phyloP scores from a whole-genome alignment of 2,888 invertebrate species.

The Junonia oenone region DNA sequence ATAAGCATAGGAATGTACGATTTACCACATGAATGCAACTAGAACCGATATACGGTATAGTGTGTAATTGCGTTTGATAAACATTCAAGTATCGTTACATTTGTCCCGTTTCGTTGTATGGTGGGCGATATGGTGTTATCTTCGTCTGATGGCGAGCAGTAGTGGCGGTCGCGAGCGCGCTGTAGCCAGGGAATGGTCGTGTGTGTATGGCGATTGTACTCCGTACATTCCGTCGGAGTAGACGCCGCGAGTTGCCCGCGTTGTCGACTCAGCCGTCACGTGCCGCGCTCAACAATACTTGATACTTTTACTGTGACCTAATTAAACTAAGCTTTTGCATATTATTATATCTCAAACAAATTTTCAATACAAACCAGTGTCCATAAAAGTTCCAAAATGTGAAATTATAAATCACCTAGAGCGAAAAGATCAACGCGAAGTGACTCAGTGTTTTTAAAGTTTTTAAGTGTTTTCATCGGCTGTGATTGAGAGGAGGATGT shows the following conservation, averaged over 20 bases:
- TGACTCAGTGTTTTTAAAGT: conserved; percentile 62
- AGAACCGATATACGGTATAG: conserved; percentile 1
- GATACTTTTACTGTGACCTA: conserved; percentile 45
- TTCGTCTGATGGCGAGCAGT: conserved; percentile 36
- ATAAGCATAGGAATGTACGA: not conserved
- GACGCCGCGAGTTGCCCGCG: conserved; percentile 52
- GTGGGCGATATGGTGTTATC: conserved; percentile 44
- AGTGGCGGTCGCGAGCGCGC: conserved; percentile 32
- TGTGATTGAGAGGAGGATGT: conserved; percentile 60
- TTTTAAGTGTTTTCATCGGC: conserved; percentile 54
- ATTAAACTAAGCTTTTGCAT: conserved; percentile 28
- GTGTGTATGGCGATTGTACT: conserved; percentile 20
- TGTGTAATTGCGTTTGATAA: conserved; percentile 1
- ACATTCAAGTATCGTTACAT: not conserved
- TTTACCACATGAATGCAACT: not conserved
- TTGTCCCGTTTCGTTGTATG: conserved; percentile 43
- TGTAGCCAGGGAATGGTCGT: conserved; percentile 29
- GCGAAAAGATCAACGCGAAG: conserved; percentile 48
- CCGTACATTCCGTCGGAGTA: conserved; percentile 53
- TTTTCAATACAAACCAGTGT: conserved; percentile 2
- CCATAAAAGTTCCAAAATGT: conserved; percentile 27
- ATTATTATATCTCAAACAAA: conserved; percentile 11
- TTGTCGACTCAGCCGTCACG: conserved; percentile 37
- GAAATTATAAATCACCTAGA: conserved; percentile 20
- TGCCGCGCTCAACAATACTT: conserved; percentile 39